These are phyloP conservation scores for Platycercus adscitus DNA, from an alignment of 2,113 vertebrate genomes.

Conservation along the genomic window DNA sequence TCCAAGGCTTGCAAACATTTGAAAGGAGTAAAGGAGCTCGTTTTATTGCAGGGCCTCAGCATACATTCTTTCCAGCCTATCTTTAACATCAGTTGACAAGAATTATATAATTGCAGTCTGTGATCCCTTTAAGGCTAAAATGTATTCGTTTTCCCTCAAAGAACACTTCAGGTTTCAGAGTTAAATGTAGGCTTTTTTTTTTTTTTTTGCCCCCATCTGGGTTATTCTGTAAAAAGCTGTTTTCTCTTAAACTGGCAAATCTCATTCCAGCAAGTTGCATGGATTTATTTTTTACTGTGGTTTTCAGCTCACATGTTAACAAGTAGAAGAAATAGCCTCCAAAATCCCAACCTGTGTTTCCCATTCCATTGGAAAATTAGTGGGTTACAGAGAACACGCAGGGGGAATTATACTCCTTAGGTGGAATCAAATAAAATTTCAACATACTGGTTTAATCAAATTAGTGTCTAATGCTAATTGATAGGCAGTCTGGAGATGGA, in stretches of 20 bases:
- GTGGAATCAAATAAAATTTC: conserved; percentile 64
- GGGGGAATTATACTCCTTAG: conserved; percentile 37
- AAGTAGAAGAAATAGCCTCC: conserved; percentile 32
- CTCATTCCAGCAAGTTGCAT: neutral
- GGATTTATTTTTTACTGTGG: conserved; percentile 47
- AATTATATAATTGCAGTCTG: conserved; percentile 95
- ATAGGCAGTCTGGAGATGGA: conserved; percentile 30
- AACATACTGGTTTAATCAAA: conserved; percentile 52
- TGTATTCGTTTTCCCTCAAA: conserved; percentile 85
- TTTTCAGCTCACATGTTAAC: conserved; percentile 60
- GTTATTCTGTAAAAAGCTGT: conserved; percentile 22
- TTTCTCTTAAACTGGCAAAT: conserved; percentile 53
- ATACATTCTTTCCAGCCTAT: conserved; percentile 85
- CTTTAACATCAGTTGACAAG: conserved; percentile 88
- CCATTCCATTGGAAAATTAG: conserved; percentile 54
- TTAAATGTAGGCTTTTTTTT: conserved; percentile 46
- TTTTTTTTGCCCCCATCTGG: neutral
- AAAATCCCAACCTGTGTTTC: conserved; percentile 60
- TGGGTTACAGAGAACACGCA: conserved; percentile 38
- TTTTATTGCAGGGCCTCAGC: conserved; percentile 80
- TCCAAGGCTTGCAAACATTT: conserved; percentile 79
- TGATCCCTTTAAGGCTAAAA: conserved; percentile 85
- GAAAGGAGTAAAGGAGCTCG: conserved; percentile 81
- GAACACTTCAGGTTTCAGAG: conserved; percentile 80
- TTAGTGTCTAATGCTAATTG: conserved; percentile 64